A percentile compares a stretch with the other conserved stretches of the same genome.
Evolutionary conservation across 2,797 vertebrate species (phyloP).

Genomic region (Mus minutoides): DNA sequence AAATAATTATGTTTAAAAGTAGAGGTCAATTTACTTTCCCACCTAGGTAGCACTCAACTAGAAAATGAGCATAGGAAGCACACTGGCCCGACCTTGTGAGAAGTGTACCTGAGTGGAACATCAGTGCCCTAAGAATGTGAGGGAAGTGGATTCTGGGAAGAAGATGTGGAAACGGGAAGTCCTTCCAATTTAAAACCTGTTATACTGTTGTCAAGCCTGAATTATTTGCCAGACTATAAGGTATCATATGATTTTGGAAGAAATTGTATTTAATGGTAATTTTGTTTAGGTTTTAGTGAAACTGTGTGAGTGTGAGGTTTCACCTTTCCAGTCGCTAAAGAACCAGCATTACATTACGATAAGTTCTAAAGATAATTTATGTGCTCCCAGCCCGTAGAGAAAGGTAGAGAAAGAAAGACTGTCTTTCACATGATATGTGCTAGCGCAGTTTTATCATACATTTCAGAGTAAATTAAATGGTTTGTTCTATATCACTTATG

Average conservation of each 20-base stretch:
- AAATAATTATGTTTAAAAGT: conserved; percentile 82
- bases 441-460: conserved; percentile 24
- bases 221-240: conserved; percentile 58
- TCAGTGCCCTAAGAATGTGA: conserved; percentile 66
- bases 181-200: conserved; percentile 72
- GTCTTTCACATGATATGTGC: not conserved
- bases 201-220: conserved; percentile 71
- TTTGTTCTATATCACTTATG: not conserved
- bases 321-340: conserved; percentile 61
- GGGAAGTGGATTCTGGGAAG: conserved; percentile 58
- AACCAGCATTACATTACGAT: not conserved
- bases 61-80: conserved; percentile 81
- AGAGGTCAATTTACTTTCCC: conserved; percentile 79
- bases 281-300: not conserved
- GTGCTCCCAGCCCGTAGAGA: not conserved
- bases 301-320: not conserved
- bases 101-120: conserved; percentile 78
- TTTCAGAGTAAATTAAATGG: conserved; percentile 57
- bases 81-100: conserved; percentile 64
- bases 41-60: conserved; percentile 81
- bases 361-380: conserved; percentile 60
- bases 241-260: conserved; percentile 49
- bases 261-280: conserved; percentile 64
- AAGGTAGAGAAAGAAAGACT: conserved; percentile 58
- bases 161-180: conserved; percentile 69